A percentile compares a stretch with the other conserved stretches of the same genome.
Evolutionary conservation across 2,797 vertebrate genomes (phyloP).

Genomic region (Tiaroga cobitis): DNA sequence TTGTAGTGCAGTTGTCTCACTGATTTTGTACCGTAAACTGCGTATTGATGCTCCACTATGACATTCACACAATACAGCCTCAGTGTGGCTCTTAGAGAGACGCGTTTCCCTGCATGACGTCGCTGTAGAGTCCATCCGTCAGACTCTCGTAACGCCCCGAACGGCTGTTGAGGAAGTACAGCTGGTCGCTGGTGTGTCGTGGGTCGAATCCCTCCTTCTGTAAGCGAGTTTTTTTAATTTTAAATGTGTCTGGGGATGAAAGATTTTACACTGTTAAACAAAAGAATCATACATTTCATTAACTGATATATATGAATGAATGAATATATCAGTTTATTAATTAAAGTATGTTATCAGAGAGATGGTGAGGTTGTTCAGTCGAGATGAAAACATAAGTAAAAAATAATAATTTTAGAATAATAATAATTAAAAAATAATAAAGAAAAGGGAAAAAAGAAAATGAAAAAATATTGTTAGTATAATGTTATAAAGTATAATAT

Average conservation of each 20-base stretch:
- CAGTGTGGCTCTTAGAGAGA: slow-evolving; percentile 71
- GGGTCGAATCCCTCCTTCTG: slow-evolving; percentile 82
- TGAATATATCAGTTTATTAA: too few relatives aligned
- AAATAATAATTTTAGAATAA: too few relatives aligned
- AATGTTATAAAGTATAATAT: background rate
- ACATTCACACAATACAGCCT: background rate
- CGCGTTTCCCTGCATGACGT: slow-evolving; percentile 73
- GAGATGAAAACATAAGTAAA: too few relatives aligned
- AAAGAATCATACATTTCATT: background rate
- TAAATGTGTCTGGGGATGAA: slow-evolving; percentile 82
- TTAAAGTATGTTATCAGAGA: too few relatives aligned
- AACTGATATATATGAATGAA: background rate
- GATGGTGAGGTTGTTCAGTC: too few relatives aligned
- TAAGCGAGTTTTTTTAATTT: slow-evolving; percentile 85
- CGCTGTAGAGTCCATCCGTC: slow-evolving; percentile 72
- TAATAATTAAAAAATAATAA: too few relatives aligned
- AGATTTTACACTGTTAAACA: background rate
- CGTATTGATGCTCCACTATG: too few relatives aligned
- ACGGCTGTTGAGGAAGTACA: slow-evolving; percentile 82
- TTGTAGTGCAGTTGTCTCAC: background rate
- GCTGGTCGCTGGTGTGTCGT: slow-evolving; percentile 70
- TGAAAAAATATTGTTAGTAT: too few relatives aligned
- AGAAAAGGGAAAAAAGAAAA: too few relatives aligned
- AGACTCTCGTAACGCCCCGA: slow-evolving; percentile 77
- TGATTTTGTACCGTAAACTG: background rate